Evolutionary conservation across 2,797 vertebrate genomes (phyloP).

Genomic region (Luscinia megarhynchos): DNA sequence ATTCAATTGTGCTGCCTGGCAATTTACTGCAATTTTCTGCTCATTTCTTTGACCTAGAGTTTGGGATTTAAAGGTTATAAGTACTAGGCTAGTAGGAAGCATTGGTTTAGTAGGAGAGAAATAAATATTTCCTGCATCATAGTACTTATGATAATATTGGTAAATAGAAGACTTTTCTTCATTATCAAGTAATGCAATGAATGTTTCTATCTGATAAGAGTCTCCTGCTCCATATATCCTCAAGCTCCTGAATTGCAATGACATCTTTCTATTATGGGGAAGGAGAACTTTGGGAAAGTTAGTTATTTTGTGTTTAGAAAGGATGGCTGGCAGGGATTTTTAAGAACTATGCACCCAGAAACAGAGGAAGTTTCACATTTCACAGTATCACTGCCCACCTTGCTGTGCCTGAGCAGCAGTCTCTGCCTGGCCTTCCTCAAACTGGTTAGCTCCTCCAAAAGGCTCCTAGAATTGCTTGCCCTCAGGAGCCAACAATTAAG

Average conservation of each 20-base stretch:
- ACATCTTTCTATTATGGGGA: background rate
- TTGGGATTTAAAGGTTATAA: background rate
- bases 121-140: background rate
- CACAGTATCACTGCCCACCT: background rate
- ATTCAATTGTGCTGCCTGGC: background rate
- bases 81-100: background rate
- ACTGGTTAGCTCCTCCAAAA: background rate
- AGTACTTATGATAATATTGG: background rate
- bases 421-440: background rate
- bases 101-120: background rate
- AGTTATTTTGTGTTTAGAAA: background rate
- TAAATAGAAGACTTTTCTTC: background rate
- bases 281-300: background rate
- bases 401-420: background rate
- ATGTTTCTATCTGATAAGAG: background rate
- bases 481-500: background rate
- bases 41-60: background rate
- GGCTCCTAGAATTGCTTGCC: background rate
- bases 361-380: background rate
- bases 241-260: background rate
- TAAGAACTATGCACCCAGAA: background rate
- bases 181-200: background rate
- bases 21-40: background rate
- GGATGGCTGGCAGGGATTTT: background rate
- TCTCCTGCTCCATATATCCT: background rate